Base-by-base conservation (phyloP, 2,888 invertebrate genomes). In the Cetonia aurata region DNA sequence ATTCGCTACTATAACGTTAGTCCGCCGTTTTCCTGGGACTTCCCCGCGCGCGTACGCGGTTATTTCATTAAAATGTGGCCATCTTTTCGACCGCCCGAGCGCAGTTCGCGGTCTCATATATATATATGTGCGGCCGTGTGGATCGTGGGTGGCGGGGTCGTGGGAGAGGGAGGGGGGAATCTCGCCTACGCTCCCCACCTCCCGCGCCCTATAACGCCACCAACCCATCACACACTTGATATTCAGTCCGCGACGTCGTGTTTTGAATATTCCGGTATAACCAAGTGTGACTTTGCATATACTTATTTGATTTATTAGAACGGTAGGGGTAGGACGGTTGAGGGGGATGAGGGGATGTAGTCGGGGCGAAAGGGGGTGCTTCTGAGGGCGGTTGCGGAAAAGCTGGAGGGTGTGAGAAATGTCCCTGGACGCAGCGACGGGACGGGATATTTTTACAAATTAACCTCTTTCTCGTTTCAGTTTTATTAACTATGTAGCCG, bases 271-370 rank as follows among this genome's bases (percentile, higher is more conserved):
- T 60, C 60, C 60, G 15, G 60, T 80, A 80, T 79, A 76, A 77
- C 77, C 80, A 77, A 79, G 80, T 79, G 80, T 80, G 80, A 82
- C 81, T 82, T 81, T 75, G 80, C 81, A 81, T 81, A 81, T 81
- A 81, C 82, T 83, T 82, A 82, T 83, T 82, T 83, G 82, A 83
- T 83, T 83, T 83, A 83, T 78, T 83, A 81, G 81, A 60, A 60
- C 25, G 77, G 42, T 17, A 42, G 19, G 44, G 13, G 41, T 41
- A 17, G 17, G 42, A 19, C 17, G 1, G 60, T 12, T 13, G n/a
- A 8, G 31, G 46, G 31, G 4, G 4, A 13, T 31, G 31, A 31
- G 31, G 4, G 4, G 31, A n/a, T 15, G 44, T 15, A 8, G 15
- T 50, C n/a, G 50, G 17, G 9, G 15, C 50, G 15, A 1, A 25